phyloP scores from a whole-genome alignment of 2,888 invertebrate genomes.

The Patella depressa region DNA sequence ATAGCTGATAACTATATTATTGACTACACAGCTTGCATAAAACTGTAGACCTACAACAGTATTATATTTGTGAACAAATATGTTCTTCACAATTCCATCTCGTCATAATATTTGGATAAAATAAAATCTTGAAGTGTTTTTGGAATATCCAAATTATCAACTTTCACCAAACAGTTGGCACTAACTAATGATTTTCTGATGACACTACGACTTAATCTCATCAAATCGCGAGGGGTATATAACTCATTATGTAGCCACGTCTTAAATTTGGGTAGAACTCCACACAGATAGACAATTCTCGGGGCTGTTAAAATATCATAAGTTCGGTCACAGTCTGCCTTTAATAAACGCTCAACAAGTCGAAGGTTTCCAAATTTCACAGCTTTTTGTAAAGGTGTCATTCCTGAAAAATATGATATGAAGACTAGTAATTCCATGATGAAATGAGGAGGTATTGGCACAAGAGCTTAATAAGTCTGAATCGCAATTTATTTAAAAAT shows the following conservation, averaged over 20 bases:
- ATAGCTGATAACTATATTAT: too few relatives aligned
- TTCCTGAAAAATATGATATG: constrained; percentile 13
- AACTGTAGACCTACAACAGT: too few relatives aligned
- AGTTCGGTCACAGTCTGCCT: constrained; percentile 35
- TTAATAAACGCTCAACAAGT: constrained; percentile 38
- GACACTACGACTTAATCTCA: constrained; percentile 34
- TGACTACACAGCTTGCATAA: too few relatives aligned
- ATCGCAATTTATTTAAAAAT: too few relatives aligned
- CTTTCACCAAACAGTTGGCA: constrained; percentile 19
- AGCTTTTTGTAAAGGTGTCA: constrained; percentile 39
- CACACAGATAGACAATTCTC: constrained; percentile 34
- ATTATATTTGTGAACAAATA: too few relatives aligned
- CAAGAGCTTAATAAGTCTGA: too few relatives aligned
- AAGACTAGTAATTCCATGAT: too few relatives aligned
- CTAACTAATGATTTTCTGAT: constrained; percentile 29
- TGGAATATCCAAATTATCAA: constrained; percentile 33
- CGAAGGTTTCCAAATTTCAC: constrained; percentile 35
- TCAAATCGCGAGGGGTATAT: constrained; percentile 36
- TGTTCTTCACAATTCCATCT: neutral
- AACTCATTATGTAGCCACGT: constrained; percentile 41
- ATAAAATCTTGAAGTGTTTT: constrained; percentile 36
- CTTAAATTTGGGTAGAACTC: constrained; percentile 34
- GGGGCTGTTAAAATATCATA: constrained; percentile 29
- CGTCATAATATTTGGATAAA: constrained; percentile 26
- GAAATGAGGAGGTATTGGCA: too few relatives aligned